A percentile compares a stretch with the other conserved stretches of the same genome.
Evolutionary conservation across 2,888 invertebrate species (phyloP).

Genomic region (Xestia rhomboidea): DNA sequence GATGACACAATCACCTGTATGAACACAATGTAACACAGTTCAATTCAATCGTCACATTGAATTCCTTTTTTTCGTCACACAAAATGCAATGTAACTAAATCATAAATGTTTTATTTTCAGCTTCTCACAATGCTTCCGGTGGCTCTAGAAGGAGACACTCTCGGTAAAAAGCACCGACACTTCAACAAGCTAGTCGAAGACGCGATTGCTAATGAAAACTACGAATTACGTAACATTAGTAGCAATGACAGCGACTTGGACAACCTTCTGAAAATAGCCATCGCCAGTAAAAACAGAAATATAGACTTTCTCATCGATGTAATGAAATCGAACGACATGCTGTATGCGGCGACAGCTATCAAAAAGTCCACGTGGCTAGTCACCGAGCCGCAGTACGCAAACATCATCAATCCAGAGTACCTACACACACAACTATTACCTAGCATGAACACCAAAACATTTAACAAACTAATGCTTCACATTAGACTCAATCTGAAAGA

Average conservation of each 20-base stretch:
- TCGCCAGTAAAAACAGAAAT: constrained; percentile 75
- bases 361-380: constrained; percentile 81
- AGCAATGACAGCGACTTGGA: constrained; percentile 73
- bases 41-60: too few species aligned
- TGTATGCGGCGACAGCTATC: constrained; percentile 81
- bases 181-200: constrained; percentile 75
- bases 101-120: constrained; percentile 16
- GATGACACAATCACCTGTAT: too few species aligned
- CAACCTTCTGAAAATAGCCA: constrained; percentile 80
- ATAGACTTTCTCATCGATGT: constrained; percentile 77
- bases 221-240: constrained; percentile 65
- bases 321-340: constrained; percentile 78
- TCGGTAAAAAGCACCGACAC: constrained; percentile 75
- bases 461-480: constrained; percentile 77
- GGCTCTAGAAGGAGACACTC: constrained; percentile 62
- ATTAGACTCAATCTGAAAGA: constrained; percentile 80
- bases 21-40: too few species aligned
- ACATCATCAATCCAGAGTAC: constrained; percentile 81
- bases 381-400: constrained; percentile 76
- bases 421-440: constrained; percentile 77
- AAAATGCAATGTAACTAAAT: too few species aligned
- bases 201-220: constrained; percentile 58
- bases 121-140: constrained; percentile 68
- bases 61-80: too few species aligned
- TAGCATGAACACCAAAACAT: constrained; percentile 78